Evolutionary conservation across 2,888 invertebrate species (phyloP).

Genomic region (Stenurella melanura): DNA sequence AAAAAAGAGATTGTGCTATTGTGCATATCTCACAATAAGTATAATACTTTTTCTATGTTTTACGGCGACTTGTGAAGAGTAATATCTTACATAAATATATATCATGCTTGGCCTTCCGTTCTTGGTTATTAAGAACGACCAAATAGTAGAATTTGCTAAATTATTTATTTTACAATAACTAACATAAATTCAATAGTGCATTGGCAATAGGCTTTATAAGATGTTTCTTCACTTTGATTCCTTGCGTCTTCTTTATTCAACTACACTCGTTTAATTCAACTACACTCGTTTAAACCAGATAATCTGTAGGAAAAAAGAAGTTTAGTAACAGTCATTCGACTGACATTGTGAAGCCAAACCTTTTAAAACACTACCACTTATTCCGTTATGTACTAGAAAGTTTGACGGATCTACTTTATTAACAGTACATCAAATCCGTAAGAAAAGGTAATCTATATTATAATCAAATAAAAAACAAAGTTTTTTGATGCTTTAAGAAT

Average conservation of each 20-base stretch:
- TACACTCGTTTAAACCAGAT: not conserved
- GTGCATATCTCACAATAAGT: no score
- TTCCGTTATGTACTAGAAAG: not conserved
- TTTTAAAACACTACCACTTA: not conserved
- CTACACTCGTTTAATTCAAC: not conserved
- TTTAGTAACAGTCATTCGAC: not conserved
- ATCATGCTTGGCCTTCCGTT: no score
- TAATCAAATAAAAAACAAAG: not conserved
- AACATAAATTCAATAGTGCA: no score
- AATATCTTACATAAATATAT: no score
- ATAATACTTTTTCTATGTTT: no score
- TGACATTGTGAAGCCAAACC: not conserved
- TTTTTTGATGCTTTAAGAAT: not conserved
- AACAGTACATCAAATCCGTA: not conserved
- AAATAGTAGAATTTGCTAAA: no score
- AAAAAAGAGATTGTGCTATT: no score
- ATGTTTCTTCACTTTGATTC: no score
- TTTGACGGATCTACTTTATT: not conserved
- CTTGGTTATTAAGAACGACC: no score
- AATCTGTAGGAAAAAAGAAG: not conserved
- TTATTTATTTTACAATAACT: no score
- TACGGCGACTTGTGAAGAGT: no score
- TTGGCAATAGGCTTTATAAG: no score
- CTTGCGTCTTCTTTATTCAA: not conserved
- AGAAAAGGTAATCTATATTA: slow-evolving; percentile 8